A percentile compares a stretch with the other conserved stretches of the same genome.
Evolutionary conservation across 2,888 invertebrate species (phyloP).

Genomic region (Drosophila cognata): DNA sequence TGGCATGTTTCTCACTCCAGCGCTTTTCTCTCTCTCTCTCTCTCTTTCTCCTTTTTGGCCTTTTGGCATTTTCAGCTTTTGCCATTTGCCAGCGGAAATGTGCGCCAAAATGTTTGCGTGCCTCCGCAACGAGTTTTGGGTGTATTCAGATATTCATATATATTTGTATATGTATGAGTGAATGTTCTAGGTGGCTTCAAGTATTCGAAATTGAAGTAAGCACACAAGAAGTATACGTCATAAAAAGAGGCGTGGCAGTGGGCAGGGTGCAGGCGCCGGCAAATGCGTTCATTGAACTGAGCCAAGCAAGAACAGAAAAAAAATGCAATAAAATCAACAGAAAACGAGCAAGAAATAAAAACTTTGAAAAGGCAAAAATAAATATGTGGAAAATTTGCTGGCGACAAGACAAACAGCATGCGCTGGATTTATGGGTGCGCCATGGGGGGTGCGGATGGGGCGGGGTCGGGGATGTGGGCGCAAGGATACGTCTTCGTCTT

Average conservation of each 20-base stretch:
- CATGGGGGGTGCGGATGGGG: neutral
- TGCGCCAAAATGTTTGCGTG: constrained; percentile 76
- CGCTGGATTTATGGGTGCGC: constrained; percentile 61
- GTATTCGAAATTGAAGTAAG: constrained; percentile 65
- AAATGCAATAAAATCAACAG: constrained; percentile 69
- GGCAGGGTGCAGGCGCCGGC: constrained; percentile 61
- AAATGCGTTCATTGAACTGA: constrained; percentile 77
- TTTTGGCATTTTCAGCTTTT: constrained; percentile 65
- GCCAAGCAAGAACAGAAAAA: constrained; percentile 22
- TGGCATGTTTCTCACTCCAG: constrained; percentile 47
- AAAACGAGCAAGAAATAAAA: constrained; percentile 32
- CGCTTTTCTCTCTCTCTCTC: neutral
- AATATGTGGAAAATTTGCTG: constrained; percentile 51
- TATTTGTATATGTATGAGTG: neutral
- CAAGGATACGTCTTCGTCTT: neutral
- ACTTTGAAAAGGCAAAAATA: constrained; percentile 53
- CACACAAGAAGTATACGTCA: constrained; percentile 24
- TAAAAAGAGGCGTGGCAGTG: constrained; percentile 5
- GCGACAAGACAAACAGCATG: constrained; percentile 68
- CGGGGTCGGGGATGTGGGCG: neutral
- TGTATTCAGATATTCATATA: neutral
- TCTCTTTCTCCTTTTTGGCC: constrained; percentile 40
- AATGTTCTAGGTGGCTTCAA: constrained; percentile 40
- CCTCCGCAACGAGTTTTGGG: constrained; percentile 17
- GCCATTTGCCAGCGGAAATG: constrained; percentile 72